phyloP scores from a whole-genome alignment of 2,113 vertebrate species.

The Takifugu flavidus region DNA sequence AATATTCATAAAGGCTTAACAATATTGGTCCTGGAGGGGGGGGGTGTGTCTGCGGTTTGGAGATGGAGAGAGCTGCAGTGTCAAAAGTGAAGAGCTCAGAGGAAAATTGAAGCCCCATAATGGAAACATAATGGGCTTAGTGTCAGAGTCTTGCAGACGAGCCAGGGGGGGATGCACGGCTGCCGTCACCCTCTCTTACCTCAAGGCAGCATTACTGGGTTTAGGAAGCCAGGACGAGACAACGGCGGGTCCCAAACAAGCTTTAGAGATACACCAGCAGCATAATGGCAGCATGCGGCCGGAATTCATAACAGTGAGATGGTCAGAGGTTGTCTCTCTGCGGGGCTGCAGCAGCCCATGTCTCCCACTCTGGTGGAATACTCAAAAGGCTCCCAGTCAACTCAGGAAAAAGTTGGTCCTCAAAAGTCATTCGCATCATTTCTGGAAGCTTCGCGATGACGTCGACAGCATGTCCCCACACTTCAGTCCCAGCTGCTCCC shows the following conservation, averaged over 20 bases:
- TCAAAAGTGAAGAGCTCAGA: conserved; percentile 74
- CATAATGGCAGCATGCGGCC: conserved; percentile 62
- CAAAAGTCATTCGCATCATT: conserved; percentile 36
- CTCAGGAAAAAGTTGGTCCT: conserved; percentile 19
- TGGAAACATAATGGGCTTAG: conserved; percentile 81
- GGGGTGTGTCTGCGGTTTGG: conserved; percentile 56
- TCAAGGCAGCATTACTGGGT: conserved; percentile 58
- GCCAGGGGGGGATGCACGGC: conserved; percentile 38
- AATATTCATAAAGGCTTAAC: conserved; percentile 33
- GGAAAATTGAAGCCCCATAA: conserved; percentile 77
- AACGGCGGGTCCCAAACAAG: conserved; percentile 57
- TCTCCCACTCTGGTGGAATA: conserved; percentile 57
- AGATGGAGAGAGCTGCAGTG: conserved; percentile 64
- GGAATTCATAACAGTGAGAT: conserved; percentile 59
- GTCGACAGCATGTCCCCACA: background rate
- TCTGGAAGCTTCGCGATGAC: conserved; percentile 12
- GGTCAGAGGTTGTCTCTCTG: conserved; percentile 53
- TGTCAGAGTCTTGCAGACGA: conserved; percentile 74
- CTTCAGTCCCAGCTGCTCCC: too few species aligned
- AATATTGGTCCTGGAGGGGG: conserved; percentile 4
- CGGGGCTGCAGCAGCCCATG: conserved; percentile 49
- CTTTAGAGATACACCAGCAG: conserved; percentile 56
- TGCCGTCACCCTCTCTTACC: conserved; percentile 70
- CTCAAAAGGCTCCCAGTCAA: conserved; percentile 41
- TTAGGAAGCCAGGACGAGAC: conserved; percentile 63